Evolutionary conservation across 1,140 invertebrate species (phyloP).

Genomic region (Drosophila pachea): DNA sequence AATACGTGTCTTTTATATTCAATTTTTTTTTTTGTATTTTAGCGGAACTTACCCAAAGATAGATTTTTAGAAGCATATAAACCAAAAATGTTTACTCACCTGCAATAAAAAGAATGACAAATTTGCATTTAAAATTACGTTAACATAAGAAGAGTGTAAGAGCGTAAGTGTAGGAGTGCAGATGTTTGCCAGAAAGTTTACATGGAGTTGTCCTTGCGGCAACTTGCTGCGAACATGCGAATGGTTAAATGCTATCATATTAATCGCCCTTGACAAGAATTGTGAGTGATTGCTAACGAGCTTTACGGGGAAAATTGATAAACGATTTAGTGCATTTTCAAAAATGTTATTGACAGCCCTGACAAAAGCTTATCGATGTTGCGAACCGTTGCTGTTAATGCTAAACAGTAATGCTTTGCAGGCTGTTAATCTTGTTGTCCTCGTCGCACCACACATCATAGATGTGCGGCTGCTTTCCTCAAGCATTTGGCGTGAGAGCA

Average conservation of each 20-base stretch:
- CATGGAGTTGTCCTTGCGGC: too few species aligned
- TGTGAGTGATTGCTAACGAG: too few species aligned
- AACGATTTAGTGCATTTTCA: too few species aligned
- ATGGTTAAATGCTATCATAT: too few species aligned
- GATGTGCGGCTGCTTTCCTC: slow-evolving; percentile 6
- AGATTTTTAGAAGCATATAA: slow-evolving; percentile 7
- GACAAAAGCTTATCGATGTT: slow-evolving; percentile 61
- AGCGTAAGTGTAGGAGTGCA: background rate
- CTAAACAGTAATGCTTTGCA: background rate
- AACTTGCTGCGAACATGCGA: too few species aligned
- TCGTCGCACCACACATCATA: slow-evolving; percentile 2
- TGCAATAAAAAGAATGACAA: slow-evolving; percentile 22
- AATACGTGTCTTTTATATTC: background rate
- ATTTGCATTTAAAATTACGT: slow-evolving; percentile 5
- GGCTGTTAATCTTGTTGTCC: slow-evolving; percentile 32
- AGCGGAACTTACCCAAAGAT: slow-evolving; percentile 41
- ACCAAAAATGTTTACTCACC: slow-evolving; percentile 48
- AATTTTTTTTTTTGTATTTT: slow-evolving; percentile 9
- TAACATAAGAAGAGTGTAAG: background rate
- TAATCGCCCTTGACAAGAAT: too few species aligned
- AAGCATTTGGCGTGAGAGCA: slow-evolving; percentile 20
- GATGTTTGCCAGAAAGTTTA: too few species aligned
- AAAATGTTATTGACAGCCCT: too few species aligned
- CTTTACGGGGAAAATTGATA: too few species aligned
- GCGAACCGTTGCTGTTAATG: slow-evolving; percentile 52